A percentile compares a stretch with the other conserved stretches of the same genome.
These are phyloP conservation scores for Aurelia aurita complex sp. Pacific DNA, from an alignment of 30 jellyfish, hydroid and myxozoan species.

Conservation along the genomic window DNA sequence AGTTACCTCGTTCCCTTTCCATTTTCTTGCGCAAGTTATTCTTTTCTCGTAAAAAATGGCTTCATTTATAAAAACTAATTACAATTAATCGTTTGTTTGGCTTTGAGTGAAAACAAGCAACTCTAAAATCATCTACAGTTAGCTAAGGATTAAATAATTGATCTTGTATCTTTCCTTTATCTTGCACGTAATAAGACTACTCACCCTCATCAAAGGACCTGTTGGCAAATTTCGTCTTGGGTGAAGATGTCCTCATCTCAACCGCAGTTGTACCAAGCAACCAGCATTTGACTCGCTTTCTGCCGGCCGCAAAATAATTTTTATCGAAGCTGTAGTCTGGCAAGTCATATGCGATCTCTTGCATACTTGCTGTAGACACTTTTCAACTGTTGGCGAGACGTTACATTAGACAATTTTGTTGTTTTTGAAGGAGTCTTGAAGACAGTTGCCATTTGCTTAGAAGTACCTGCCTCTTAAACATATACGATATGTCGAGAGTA, in stretches of 20 bases:
- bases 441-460: slow-evolving; percentile 23
- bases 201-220: slow-evolving; percentile 50
- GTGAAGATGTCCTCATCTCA: slow-evolving; percentile 35
- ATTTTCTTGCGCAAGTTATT: too few species aligned
- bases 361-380: slow-evolving; percentile 13
- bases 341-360: slow-evolving; percentile 13
- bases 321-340: slow-evolving; percentile 21
- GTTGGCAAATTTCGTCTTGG: slow-evolving; percentile 22
- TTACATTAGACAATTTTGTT: background rate
- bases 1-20: too few species aligned
- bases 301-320: slow-evolving; percentile 43
- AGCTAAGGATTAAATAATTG: too few species aligned
- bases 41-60: too few species aligned
- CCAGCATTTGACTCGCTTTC: slow-evolving; percentile 64
- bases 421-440: background rate
- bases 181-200: background rate
- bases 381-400: background rate
- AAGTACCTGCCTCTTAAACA: slow-evolving; percentile 53
- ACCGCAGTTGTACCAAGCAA: slow-evolving; percentile 50
- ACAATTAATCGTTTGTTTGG: too few species aligned
- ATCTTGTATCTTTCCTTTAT: too few species aligned
- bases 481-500: slow-evolving; percentile 28
- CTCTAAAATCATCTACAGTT: too few species aligned
- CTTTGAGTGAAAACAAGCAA: too few species aligned
- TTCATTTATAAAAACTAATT: too few species aligned